Percentiles rank a stretch among this genome's conserved stretches.
Conservation (phyloP, 2,797 vertebrate species). For the Echeneis naucrates region DNA sequence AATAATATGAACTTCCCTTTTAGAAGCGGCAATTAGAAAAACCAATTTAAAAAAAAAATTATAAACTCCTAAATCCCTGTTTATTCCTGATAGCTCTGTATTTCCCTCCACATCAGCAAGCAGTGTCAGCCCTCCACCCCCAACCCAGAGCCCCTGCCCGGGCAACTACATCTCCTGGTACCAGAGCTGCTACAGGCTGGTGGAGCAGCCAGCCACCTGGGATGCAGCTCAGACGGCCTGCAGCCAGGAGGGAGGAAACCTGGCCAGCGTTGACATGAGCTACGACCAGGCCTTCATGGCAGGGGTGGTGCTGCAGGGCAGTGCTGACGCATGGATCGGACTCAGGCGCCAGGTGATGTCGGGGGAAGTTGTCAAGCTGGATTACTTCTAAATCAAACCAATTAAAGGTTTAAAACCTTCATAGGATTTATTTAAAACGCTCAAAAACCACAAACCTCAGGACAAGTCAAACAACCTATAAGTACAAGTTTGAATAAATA, state of each 20-base stretch:
- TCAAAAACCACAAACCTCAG: too few species aligned
- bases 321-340: constrained; percentile 84
- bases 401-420: not conserved
- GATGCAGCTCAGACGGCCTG: constrained; percentile 76
- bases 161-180: constrained; percentile 82
- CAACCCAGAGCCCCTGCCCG: constrained; percentile 77
- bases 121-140: constrained; percentile 73
- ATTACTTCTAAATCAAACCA: not conserved
- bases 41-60: not conserved
- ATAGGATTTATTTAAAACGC: too few species aligned
- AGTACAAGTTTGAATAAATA: too few species aligned
- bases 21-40: not conserved
- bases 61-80: not conserved
- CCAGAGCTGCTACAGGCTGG: constrained; percentile 85
- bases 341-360: constrained; percentile 76
- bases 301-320: constrained; percentile 77
- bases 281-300: constrained; percentile 87
- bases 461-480: too few species aligned
- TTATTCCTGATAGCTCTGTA: not conserved
- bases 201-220: constrained; percentile 77
- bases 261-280: constrained; percentile 86
- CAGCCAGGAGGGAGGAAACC: constrained; percentile 68
- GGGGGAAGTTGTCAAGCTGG: not conserved
- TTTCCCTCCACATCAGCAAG: constrained; percentile 68
- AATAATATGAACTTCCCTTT: not conserved